Percentiles rank a stretch among this genome's conserved stretches.
Conservation (phyloP, 92 coral and sea anemone species). For the Porites lobata region DNA sequence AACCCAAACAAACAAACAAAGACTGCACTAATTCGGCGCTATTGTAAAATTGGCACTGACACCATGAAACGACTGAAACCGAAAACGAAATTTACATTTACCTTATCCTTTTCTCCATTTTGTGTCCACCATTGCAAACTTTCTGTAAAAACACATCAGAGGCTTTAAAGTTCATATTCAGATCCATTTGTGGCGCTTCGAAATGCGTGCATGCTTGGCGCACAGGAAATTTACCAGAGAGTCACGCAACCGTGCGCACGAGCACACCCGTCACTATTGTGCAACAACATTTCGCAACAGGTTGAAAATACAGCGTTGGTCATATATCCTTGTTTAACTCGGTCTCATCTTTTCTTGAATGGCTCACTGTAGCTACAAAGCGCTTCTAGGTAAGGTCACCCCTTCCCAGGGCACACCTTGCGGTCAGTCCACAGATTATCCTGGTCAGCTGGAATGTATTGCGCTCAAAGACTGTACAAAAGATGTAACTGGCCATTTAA, state of each 20-base stretch:
- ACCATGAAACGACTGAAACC: no score
- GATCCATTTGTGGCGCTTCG: slow-evolving; percentile 27
- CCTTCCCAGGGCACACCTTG: slow-evolving; percentile 30
- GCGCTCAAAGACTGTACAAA: slow-evolving; percentile 38
- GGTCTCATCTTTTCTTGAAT: slow-evolving; percentile 21
- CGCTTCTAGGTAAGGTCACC: no score
- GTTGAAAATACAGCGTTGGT: not conserved
- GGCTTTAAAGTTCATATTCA: slow-evolving; percentile 7
- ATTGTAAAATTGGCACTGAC: no score
- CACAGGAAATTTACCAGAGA: slow-evolving; percentile 6
- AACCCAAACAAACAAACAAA: no score
- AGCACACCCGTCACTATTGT: no score
- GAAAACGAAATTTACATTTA: no score
- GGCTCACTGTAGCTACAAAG: not conserved
- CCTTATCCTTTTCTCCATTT: no score
- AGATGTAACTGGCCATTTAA: slow-evolving; percentile 12
- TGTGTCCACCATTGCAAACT: no score
- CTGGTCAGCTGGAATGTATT: not conserved
- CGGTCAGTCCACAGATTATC: not conserved
- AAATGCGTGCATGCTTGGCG: slow-evolving; percentile 1
- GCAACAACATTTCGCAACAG: no score
- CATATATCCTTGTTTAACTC: slow-evolving; percentile 18
- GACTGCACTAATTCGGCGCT: no score
- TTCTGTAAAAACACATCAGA: no score
- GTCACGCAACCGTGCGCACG: slow-evolving; percentile 26